Base-by-base conservation (phyloP, 2,113 vertebrate species). In the Pseudorhombus dupliciocellatus region DNA sequence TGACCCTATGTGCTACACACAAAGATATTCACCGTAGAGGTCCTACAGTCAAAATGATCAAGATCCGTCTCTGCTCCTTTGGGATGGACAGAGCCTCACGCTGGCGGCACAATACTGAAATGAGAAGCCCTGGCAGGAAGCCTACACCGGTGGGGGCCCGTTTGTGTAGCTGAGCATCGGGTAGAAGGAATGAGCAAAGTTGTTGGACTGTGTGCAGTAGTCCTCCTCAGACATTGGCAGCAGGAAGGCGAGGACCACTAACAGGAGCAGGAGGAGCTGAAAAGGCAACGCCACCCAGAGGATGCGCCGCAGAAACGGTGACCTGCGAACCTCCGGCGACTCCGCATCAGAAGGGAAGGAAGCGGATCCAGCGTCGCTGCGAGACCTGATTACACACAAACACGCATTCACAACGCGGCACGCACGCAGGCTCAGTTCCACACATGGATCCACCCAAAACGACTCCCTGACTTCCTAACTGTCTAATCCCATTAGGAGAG, bases 121-220 rank as follows among this genome's bases (percentile, higher is more conserved):
- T 53, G n/a, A n/a, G 34, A 40, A 0, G 53, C 40, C 59, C 25
- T n/a, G 1, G 0, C 22, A 1, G 12, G 24, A 24, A 1, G 44
- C 44, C 77, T 94, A 99, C 71, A 98, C 93, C 0, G 97, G 97
- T 68, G 97, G 97, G 0, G 97, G 98, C n/a, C 97, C 97, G 5
- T 98, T 97, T 6, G 93, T 96, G 87, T 99, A 98, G 87, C 95
- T 94, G 66, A 99, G 95, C 96, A 96, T 97, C 20, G 96, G 96
- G 79, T 97, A 95, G 86, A 99, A 95, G 58, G 97, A 98, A 14
- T 94, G 93, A 73, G 96, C 95, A 55, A 98, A 97, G 84, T 96
- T 98, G 91, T 98, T 98, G 83, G 95, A 94, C 67, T 95, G 94
- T 54, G 92, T 76, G 65, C 97, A 99, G 94, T 96, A 97, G 93